Evolutionary conservation across 2,113 vertebrate species (phyloP).

Genomic region (Galemys pyrenaicus): DNA sequence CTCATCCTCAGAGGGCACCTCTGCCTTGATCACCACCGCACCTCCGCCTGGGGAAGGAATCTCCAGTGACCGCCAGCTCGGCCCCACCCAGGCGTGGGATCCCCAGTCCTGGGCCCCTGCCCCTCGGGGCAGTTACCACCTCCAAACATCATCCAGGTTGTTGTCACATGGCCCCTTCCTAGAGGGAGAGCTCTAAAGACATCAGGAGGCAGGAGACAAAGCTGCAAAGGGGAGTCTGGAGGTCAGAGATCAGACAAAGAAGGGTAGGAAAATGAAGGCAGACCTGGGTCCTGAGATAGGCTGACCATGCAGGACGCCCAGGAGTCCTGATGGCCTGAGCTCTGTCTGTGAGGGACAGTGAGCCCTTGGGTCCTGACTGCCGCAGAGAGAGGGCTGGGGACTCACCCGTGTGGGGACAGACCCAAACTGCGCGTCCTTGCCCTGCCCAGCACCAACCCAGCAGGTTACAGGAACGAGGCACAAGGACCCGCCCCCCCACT

Average conservation of each 20-base stretch:
- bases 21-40: constrained; percentile 63
- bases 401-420: no score
- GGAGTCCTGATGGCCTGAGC: neutral
- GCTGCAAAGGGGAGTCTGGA: neutral
- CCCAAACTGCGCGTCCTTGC: no score
- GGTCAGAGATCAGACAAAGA: neutral
- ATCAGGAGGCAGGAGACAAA: neutral
- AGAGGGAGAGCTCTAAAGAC: neutral
- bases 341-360: neutral
- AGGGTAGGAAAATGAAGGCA: neutral
- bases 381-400: neutral
- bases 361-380: neutral
- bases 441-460: rapidly evolving
- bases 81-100: no score
- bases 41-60: constrained; percentile 36
- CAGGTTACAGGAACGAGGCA: neutral
- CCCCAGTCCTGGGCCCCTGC: no score
- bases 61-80: no score
- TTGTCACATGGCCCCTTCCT: neutral
- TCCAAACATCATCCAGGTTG: neutral
- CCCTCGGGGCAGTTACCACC: neutral
- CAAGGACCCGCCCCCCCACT: neutral
- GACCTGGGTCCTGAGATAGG: neutral
- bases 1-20: constrained; percentile 2
- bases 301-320: neutral